A percentile compares a stretch with the other conserved stretches of the same genome.
These are phyloP conservation scores for Tipula lateralis DNA, from an alignment of 2,888 invertebrate species.

Conservation along the genomic window DNA sequence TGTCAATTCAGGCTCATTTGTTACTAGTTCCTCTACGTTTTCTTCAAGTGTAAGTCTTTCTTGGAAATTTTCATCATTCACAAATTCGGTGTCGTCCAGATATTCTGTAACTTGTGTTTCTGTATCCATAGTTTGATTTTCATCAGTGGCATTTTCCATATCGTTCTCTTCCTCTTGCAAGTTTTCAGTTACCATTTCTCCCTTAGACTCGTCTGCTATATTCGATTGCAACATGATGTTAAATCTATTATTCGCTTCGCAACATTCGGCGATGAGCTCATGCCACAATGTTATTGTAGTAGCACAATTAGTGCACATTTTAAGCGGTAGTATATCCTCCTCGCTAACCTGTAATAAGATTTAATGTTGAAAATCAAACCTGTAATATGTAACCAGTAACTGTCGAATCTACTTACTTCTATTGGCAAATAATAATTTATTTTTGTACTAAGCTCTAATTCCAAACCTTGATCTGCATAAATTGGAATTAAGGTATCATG, in stretches of 20 bases:
- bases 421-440: conserved; percentile 62
- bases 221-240: conserved; percentile 27
- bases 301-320: conserved; percentile 33
- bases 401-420: conserved; percentile 47
- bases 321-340: conserved; percentile 34
- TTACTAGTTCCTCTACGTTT: not conserved
- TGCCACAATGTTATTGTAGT: conserved; percentile 32
- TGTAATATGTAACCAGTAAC: no score
- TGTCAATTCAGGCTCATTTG: not conserved
- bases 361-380: not conserved
- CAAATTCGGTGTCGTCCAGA: conserved; percentile 2
- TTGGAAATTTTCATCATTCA: not conserved
- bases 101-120: not conserved
- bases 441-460: conserved; percentile 57
- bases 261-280: conserved; percentile 31
- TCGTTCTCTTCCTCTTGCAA: conserved; percentile 42
- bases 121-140: not conserved
- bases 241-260: conserved; percentile 31
- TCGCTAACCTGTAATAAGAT: conserved; percentile 19
- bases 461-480: conserved; percentile 57
- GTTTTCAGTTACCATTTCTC: conserved; percentile 39
- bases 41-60: not conserved
- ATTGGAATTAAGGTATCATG: conserved; percentile 57
- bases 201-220: not conserved
- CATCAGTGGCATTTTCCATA: not conserved